Evolutionary conservation across 2,113 vertebrate species (phyloP), one percentile per base, ranked within the genome.

Genomic region (Chaetorhynchus papuensis): DNA sequence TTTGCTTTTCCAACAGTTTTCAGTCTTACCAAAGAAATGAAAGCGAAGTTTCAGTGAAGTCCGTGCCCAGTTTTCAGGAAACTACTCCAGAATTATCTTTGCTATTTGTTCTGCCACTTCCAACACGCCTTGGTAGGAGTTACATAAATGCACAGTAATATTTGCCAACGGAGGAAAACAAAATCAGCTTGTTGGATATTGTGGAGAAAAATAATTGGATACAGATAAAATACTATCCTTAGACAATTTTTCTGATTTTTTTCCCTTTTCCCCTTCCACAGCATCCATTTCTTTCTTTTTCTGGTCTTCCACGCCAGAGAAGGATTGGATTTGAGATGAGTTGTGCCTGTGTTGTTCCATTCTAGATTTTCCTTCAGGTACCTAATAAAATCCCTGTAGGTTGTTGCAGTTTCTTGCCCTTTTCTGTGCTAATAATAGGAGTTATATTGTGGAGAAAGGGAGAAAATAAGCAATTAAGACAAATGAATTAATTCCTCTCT

Each of bases 391-490:
- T 45, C 64, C 69, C 56, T 54, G 19, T 26, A 16, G 59, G 6
- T 69, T 86, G 44, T 59, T 61, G 39, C 53, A 42, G 4, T n/a
- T 94, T 65, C 57, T 72, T 76, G 33, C 26, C 77, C 42, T 84
- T 96, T 93, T 81, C 53, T 63, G 5, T 71, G 59, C 56, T 71
- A 56, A 52, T 64, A 70, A 54, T 7, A 69, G 30, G 28, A 65
- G 28, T 68, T 57, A 6, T 3, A 42, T 56, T 74, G 37, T 31
- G 16, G 45, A 50, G 64, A 79, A 84, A 16, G 20, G 4, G 28
- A 93, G 89, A 59, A 92, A 95, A 86, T 52, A 90, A 95, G 52
- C 41, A 87, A 83, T 71, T 90, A 87, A 83, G 54, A 83, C 68
- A 95, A 89, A 57, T 54, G 60, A 39, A 74, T 87, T 75, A 63